Base-by-base conservation (phyloP, 2,888 invertebrate species). In the Ypsolopha scabrella region DNA sequence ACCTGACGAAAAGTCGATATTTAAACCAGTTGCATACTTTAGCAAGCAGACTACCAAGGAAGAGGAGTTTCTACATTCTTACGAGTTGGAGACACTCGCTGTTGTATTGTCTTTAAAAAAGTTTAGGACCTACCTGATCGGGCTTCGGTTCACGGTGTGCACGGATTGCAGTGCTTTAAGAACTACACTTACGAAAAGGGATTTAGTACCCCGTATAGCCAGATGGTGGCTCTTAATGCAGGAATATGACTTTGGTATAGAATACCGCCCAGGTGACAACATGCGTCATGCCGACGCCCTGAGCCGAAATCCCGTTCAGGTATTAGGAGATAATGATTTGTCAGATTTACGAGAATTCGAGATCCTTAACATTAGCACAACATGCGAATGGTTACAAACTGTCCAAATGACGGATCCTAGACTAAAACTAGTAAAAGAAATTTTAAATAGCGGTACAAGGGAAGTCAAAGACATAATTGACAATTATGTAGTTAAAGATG, bases 21-120 rank as follows among this genome's bases (percentile, higher is more conserved):
- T 63, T 50, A 57, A 63, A 39, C 62, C 62, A 2, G 60, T 72
- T 6, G 59, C 61, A 6, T 74, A 65, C 53, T 63, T 57, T 33
- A 69, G 67, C 43, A 57, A 64, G 9, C 64, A 64, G 48, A 62
- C 70, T 2, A 60, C 59, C 0, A 55, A 53, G 7, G 55, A 60
- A 2, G 72, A 77, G 55, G 50, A 52, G 13, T 64, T 60, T 38
- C 69, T 68, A 35, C 65, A 65, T 39, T 63, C 64, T 0, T 67
- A 63, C 24, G 74, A 77, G 41, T 53, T 66, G 13, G 71, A 78
- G 50, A 62, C 61, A 6, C 55, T 76, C 7, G 72, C 72, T 45
- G 57, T 62, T 6, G 52, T 63, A 13, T 52, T 54, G 51, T 52
- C 58, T 11, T 41, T 63, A 33, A 44, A 55, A 13, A 57, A 57